A percentile compares a stretch with the other conserved stretches of the same genome.
These are phyloP conservation scores for Ectemnius cavifrons DNA, from an alignment of 2,888 invertebrate genomes.

Conservation along the genomic window DNA sequence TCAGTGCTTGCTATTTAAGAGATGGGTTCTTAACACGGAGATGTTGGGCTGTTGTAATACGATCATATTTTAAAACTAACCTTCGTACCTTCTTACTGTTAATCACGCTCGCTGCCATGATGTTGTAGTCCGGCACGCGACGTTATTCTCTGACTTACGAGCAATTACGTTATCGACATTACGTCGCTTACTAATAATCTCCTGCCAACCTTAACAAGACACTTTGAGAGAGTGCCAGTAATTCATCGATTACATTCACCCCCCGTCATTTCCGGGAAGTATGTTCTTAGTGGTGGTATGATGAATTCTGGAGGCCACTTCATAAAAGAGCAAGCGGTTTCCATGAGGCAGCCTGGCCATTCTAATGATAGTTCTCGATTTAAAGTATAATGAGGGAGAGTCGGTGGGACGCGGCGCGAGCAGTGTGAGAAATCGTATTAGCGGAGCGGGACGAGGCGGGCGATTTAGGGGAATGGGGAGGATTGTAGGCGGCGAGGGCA, in stretches of 20 bases:
- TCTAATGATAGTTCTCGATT: no score
- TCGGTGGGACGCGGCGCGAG: no score
- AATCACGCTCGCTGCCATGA: background rate
- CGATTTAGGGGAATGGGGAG: background rate
- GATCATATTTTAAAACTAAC: constrained; percentile 16
- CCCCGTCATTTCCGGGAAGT: constrained; percentile 17
- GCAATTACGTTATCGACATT: constrained; percentile 60
- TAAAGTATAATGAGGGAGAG: no score
- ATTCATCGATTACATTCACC: constrained; percentile 40
- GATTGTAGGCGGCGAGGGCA: constrained; percentile 1
- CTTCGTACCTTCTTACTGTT: constrained; percentile 20
- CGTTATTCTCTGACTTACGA: constrained; percentile 53
- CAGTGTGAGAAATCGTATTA: no score
- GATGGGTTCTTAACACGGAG: no score
- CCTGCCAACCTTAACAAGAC: constrained; percentile 45
- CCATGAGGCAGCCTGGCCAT: no score
- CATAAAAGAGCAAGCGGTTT: no score
- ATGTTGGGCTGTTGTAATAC: no score
- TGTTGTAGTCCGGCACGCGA: constrained; percentile 41
- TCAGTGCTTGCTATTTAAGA: no score
- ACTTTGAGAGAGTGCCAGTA: constrained; percentile 27
- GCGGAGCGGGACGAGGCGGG: no score
- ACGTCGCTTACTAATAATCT: constrained; percentile 51
- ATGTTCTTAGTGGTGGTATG: background rate
- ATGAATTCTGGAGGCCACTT: no score